Evolutionary conservation across 2,797 vertebrate genomes (phyloP).

Genomic region (Apogon hyalosoma): DNA sequence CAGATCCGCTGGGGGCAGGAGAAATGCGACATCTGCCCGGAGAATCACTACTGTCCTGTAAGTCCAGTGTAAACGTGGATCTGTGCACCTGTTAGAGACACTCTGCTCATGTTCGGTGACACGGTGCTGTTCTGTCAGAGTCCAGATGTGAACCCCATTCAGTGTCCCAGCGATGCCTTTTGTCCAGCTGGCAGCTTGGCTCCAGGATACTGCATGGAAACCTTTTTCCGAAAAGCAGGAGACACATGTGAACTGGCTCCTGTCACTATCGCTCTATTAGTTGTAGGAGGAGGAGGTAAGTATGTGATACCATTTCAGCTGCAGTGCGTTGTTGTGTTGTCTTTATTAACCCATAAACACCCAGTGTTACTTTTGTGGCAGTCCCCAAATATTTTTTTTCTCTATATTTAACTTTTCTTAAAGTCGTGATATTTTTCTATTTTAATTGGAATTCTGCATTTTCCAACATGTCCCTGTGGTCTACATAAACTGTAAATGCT

Average conservation of each 20-base stretch:
- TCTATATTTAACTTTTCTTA: no score
- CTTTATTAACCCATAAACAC: no score
- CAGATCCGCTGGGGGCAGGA: constrained; percentile 86
- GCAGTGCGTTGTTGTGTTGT: no score
- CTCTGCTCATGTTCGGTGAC: constrained; percentile 15
- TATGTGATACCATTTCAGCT: neutral
- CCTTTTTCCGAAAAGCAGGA: constrained; percentile 88
- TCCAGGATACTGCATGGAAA: constrained; percentile 91
- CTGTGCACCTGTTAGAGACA: neutral
- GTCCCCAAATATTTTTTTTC: no score
- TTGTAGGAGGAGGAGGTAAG: constrained; percentile 85
- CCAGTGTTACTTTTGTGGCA: no score
- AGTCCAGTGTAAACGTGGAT: constrained; percentile 56
- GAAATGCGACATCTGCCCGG: constrained; percentile 89
- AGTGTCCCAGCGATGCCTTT: constrained; percentile 90
- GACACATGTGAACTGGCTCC: constrained; percentile 88
- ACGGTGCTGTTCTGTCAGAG: constrained; percentile 77
- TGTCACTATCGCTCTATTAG: constrained; percentile 85
- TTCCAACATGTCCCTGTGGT: no score
- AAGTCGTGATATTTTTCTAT: no score
- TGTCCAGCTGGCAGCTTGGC: constrained; percentile 87
- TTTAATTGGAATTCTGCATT: no score
- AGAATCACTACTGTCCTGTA: constrained; percentile 92
- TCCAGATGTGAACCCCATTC: constrained; percentile 88
- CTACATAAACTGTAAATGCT: no score